Base-by-base conservation (phyloP, 2,888 invertebrate species). In the Asteroscopus sphinx region DNA sequence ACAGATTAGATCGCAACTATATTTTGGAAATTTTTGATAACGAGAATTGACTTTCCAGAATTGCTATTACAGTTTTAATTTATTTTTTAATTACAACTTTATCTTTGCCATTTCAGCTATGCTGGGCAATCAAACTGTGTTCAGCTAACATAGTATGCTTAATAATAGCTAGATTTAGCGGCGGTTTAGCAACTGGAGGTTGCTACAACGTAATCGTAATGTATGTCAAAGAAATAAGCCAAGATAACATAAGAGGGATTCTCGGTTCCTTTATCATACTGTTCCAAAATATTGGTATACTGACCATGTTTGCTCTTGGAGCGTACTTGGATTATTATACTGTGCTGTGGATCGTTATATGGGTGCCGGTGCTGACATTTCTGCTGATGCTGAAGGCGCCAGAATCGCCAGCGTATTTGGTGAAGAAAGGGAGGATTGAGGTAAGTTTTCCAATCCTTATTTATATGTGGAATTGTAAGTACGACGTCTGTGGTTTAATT, bases 221-320 rank as follows among this genome's bases (percentile, higher is more conserved):
- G 79, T 91, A 91, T 60, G 78, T 87, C 3, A 89, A 87, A 56
- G 90, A 91, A 61, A 88, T 91, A 44, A 87, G 89, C 48, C 85
- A 91, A 47, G 87, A 90, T 32, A 74, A 82, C 51, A 84, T 90
- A 3, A 76, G 90, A 71, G 90, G 91, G 0, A 55, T 80, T 0
- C 67, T 91, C 0, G 90, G 90, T 0, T 85, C 87, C 0, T 68
- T 91, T 0, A 32, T 86, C 0, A 80, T 83, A 40, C 60, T 89
- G 21, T 74, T 83, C 33, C 84, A 87, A 44, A 87, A 90, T 46
- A 62, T 84, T 9, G 92, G 90, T 0, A 75, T 86, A 39, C 62
- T 90, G 6, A 36, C 71, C 1, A 89, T 90, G 85, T 91, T 86
- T 40, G 77, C 86, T 0, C 79, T 91, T 72, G 90, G 91, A 28